A percentile compares a stretch with the other conserved stretches of the same genome.
Evolutionary conservation across 2,797 vertebrate genomes (phyloP).

Genomic region (Strix occidentalis): DNA sequence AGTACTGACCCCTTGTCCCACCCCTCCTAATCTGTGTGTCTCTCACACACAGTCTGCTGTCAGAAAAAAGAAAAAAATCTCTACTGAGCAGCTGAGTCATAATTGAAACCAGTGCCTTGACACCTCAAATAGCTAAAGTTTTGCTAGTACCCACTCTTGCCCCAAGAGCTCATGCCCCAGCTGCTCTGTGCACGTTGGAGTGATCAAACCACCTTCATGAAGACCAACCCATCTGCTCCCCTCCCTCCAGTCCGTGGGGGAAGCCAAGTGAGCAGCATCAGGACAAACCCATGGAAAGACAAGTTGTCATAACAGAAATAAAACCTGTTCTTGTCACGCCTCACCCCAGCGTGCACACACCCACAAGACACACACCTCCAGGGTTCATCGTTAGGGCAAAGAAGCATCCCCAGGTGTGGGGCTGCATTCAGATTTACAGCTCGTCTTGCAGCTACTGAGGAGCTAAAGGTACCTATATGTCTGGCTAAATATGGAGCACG

Average conservation of each 20-base stretch:
- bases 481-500: not conserved
- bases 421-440: not conserved
- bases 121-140: not conserved
- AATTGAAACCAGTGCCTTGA: not conserved
- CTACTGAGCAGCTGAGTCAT: not conserved
- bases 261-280: not conserved
- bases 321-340: fast-evolving
- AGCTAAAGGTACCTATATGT: not conserved
- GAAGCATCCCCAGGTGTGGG: not conserved
- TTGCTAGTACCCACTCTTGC: not conserved
- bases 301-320: not conserved
- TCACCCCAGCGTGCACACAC: not conserved
- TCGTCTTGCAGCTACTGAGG: not conserved
- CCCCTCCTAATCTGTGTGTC: not conserved
- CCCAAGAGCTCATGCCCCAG: not conserved
- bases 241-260: not conserved
- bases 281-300: not conserved
- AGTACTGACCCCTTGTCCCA: not conserved
- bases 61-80: not conserved
- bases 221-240: not conserved
- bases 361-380: no score
- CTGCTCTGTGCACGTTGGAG: not conserved
- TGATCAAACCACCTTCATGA: not conserved
- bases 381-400: not conserved
- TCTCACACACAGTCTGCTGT: not conserved